phyloP scores from a whole-genome alignment of 92 coral and sea anemone species.

The Siderastrea siderea region DNA sequence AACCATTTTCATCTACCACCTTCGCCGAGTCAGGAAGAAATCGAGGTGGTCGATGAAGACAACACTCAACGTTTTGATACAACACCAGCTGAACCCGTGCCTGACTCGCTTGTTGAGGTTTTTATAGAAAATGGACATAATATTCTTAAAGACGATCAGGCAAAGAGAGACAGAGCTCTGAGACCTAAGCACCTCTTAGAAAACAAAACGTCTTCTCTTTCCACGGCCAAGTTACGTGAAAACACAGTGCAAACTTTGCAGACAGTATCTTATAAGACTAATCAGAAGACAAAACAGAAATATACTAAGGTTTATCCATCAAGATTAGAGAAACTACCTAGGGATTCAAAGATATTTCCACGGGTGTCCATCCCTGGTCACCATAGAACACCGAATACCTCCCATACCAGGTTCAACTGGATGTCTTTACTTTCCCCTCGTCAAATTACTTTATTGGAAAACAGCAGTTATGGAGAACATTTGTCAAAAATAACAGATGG shows the following conservation, averaged over 20 bases:
- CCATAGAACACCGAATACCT: neutral
- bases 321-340: neutral
- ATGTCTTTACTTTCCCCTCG: neutral
- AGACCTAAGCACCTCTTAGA: neutral
- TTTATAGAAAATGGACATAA: slow-evolving; percentile 10
- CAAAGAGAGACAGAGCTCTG: neutral
- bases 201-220: neutral
- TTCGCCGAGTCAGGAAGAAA: neutral
- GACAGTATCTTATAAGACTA: neutral
- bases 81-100: neutral
- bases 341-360: slow-evolving; percentile 6
- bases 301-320: neutral
- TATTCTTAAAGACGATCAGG: neutral
- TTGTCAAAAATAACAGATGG: neutral
- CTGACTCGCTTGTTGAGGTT: slow-evolving; percentile 48
- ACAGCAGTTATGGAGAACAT: neutral
- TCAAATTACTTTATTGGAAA: neutral
- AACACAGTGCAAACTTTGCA: neutral
- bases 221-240: neutral
- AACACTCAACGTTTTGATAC: neutral
- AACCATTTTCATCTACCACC: neutral
- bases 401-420: neutral
- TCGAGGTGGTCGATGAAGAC: slow-evolving; percentile 30
- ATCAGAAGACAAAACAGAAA: neutral
- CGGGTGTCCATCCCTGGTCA: slow-evolving; percentile 23